Percentiles rank a stretch among this genome's conserved stretches.
phyloP scores from a whole-genome alignment of 2,113 vertebrate species.

The Callithrix jacchus region DNA sequence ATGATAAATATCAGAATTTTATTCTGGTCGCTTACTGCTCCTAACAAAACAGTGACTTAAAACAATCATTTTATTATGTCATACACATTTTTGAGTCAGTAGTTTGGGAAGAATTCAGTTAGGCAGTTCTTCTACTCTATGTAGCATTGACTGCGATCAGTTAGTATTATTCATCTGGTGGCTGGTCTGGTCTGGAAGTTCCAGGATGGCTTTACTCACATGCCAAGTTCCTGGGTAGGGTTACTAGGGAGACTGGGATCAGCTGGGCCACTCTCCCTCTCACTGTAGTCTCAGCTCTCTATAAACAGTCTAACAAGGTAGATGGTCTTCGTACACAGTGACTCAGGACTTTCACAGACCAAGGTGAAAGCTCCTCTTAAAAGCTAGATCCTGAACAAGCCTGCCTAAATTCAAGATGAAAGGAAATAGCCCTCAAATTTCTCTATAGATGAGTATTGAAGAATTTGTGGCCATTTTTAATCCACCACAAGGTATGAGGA shows the following conservation, averaged over 20 bases:
- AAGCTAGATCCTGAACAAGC: not conserved
- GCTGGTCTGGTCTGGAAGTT: not conserved
- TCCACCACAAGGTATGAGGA: not conserved
- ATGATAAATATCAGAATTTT: not conserved
- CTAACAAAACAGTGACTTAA: slow-evolving; percentile 9
- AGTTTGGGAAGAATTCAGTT: not conserved
- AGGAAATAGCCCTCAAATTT: not conserved
- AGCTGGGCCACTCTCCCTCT: not conserved
- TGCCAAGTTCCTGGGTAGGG: not conserved
- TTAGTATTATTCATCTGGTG: not conserved
- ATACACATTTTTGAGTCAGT: not conserved
- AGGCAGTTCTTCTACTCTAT: not conserved
- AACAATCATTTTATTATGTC: not conserved
- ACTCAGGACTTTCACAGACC: not conserved
- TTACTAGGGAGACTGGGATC: not conserved
- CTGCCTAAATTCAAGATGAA: not conserved
- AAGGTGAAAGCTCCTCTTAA: not conserved
- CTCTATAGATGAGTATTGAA: not conserved
- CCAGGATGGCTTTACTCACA: not conserved
- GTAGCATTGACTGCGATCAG: not conserved
- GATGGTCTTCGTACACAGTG: not conserved
- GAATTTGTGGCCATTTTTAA: not conserved
- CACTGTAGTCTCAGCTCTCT: not conserved
- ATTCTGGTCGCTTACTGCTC: not conserved
- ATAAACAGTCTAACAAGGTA: not conserved